Percentiles rank a stretch among this genome's conserved stretches.
Evolutionary conservation across 2,113 vertebrate genomes (phyloP).

Genomic region (Dascyllus trimaculatus): DNA sequence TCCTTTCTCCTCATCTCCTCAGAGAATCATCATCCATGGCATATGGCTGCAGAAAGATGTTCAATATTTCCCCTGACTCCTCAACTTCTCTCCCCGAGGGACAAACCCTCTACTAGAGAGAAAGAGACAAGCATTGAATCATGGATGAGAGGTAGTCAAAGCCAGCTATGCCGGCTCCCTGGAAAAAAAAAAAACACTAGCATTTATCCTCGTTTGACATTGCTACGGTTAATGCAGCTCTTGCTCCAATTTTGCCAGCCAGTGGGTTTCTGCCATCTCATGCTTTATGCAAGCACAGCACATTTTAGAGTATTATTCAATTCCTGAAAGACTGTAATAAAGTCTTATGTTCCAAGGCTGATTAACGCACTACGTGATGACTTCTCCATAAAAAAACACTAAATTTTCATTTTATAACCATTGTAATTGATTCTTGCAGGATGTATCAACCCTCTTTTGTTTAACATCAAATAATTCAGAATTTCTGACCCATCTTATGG

Average conservation of each 20-base stretch:
- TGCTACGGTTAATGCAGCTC: slow-evolving; percentile 45
- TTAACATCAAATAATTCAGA: neutral
- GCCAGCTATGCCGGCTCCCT: slow-evolving; percentile 49
- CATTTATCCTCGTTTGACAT: slow-evolving; percentile 73
- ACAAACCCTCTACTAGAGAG: slow-evolving; percentile 23
- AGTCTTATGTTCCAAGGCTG: neutral
- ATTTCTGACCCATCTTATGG: neutral
- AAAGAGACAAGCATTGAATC: slow-evolving; percentile 60
- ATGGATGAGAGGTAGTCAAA: slow-evolving; percentile 55
- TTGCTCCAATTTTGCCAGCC: slow-evolving; percentile 45
- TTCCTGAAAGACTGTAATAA: neutral
- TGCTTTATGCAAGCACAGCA: slow-evolving; percentile 46
- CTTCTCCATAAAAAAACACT: neutral
- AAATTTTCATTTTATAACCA: neutral
- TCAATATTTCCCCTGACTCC: slow-evolving; percentile 66
- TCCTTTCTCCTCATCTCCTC: slow-evolving; percentile 24
- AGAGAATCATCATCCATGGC: slow-evolving; percentile 44
- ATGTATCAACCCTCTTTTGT: neutral
- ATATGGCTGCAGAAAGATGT: slow-evolving; percentile 53
- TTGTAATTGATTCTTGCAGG: neutral
- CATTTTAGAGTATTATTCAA: slow-evolving; percentile 25
- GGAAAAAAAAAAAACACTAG: slow-evolving; percentile 31
- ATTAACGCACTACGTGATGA: slow-evolving; percentile 7
- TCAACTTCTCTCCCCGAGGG: slow-evolving; percentile 42
- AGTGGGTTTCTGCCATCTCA: slow-evolving; percentile 40